A percentile compares a stretch with the other conserved stretches of the same genome.
Evolutionary conservation across 2,888 invertebrate species (phyloP).

Genomic region (Mythimna ferrago): DNA sequence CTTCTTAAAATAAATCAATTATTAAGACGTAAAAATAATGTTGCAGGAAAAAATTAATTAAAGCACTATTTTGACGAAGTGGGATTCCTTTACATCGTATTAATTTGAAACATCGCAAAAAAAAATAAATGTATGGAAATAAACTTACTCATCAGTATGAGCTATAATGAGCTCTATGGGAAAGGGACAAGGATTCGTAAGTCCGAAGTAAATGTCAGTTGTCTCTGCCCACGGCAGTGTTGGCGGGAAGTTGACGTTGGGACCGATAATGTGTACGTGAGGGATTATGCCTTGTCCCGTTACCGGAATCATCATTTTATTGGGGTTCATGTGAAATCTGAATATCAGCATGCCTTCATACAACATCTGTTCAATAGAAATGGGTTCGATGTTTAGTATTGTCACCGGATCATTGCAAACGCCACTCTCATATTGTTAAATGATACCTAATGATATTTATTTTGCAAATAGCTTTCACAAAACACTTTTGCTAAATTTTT

Average conservation of each 20-base stretch:
- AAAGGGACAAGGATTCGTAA: constrained; percentile 92
- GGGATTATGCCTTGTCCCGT: constrained; percentile 90
- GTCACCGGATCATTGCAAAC: too few species aligned
- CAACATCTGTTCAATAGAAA: constrained; percentile 75
- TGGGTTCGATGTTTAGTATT: not conserved
- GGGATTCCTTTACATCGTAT: not conserved
- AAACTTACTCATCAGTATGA: constrained; percentile 92
- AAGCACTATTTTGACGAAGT: not conserved
- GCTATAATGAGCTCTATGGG: constrained; percentile 93
- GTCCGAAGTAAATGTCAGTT: constrained; percentile 90
- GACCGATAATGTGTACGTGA: constrained; percentile 86
- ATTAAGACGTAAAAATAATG: not conserved
- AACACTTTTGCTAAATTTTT: too few species aligned
- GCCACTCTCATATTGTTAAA: too few species aligned
- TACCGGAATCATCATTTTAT: constrained; percentile 84
- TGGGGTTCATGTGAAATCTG: constrained; percentile 88
- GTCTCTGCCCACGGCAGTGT: constrained; percentile 91
- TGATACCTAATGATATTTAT: too few species aligned
- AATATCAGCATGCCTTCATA: constrained; percentile 85
- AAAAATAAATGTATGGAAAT: not conserved
- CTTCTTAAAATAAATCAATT: not conserved
- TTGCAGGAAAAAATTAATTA: not conserved
- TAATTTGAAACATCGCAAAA: not conserved
- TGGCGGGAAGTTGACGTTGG: constrained; percentile 90
- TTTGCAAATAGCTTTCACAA: too few species aligned